Base-by-base conservation (phyloP, 2,113 vertebrate genomes). In the Datnioides undecimradiatus region DNA sequence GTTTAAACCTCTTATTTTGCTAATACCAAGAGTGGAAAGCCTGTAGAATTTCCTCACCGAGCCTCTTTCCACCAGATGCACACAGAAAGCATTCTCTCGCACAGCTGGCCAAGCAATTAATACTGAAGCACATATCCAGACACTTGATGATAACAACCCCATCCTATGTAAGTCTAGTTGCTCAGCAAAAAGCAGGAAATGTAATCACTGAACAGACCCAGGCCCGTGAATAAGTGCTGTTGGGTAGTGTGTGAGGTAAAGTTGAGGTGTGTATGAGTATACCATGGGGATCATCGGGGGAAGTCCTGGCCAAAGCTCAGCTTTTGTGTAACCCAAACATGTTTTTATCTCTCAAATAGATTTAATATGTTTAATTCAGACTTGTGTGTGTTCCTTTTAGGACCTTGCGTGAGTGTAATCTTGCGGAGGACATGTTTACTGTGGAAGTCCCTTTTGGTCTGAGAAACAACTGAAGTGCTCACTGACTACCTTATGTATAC, bases 401-500 rank as follows among this genome's bases (percentile, higher is more conserved):
- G 70, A 85, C 76, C 80, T 87, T 75, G 86, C 72, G 54, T 90
- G 87, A 87, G 72, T 87, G 82, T 82, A 75, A 83, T 80, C 65
- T 72, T 76, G 80, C 7, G 48, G 79, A 84, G 76, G 82, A 76
- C 79, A 74, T 91, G 90, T 92, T 93, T 91, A 91, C 84, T 62
- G 82, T 84, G 69, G 74, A 85, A 82, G 77, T 86, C 87, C 73
- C 82, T 68, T 76, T 73, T 76, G 70, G 79, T 79, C 72, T 68
- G 80, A 80, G 76, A 84, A 91, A 87, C 79, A 89, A 82, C 87
- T 63, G 51, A 78, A 87, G 86, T 82, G 60, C 85, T 89, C 87
- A 68, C 69, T 70, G 89, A 91, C 91, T 92, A 90, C 92, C 90
- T 93, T 90, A 87, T 92, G 87, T 92, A 90, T 92, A 91, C 90